These are phyloP conservation scores for Protosalanx chinensis DNA, from an alignment of 2,797 vertebrate genomes.

Conservation along the genomic window DNA sequence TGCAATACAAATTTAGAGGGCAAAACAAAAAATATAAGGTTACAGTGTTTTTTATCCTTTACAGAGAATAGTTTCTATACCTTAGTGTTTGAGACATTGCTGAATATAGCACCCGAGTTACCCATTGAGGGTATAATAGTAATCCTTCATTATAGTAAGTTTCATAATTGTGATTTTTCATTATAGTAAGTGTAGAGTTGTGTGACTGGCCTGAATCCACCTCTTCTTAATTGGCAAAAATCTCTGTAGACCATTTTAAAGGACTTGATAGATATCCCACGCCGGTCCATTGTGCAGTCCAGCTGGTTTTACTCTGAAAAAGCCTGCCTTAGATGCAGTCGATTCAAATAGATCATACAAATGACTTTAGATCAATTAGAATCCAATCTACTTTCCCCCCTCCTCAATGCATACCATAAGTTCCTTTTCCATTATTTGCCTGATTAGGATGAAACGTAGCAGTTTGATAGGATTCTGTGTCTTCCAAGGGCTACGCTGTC, in stretches of 20 bases:
- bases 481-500: conserved; percentile 51
- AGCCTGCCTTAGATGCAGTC: conserved; percentile 14
- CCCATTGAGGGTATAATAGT: too few relatives aligned
- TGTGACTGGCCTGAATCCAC: too few relatives aligned
- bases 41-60: not conserved
- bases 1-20: not conserved
- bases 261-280: not conserved
- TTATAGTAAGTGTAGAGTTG: not conserved
- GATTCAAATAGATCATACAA: conserved; percentile 12
- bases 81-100: not conserved
- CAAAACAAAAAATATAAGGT: not conserved
- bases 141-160: too few relatives aligned
- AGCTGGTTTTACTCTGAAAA: conserved; percentile 14
- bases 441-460: conserved; percentile 60
- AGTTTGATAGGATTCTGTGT: conserved; percentile 69
- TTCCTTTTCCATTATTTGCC: conserved; percentile 60
- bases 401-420: conserved; percentile 43
- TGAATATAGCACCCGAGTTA: too few relatives aligned
- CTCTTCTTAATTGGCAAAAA: not conserved
- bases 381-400: conserved; percentile 44
- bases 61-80: not conserved
- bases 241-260: not conserved
- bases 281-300: not conserved
- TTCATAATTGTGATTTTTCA: not conserved
- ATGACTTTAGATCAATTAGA: conserved; percentile 50